Conservation (phyloP, 1,140 invertebrate species). For the Meloidogyne exigua region DNA sequence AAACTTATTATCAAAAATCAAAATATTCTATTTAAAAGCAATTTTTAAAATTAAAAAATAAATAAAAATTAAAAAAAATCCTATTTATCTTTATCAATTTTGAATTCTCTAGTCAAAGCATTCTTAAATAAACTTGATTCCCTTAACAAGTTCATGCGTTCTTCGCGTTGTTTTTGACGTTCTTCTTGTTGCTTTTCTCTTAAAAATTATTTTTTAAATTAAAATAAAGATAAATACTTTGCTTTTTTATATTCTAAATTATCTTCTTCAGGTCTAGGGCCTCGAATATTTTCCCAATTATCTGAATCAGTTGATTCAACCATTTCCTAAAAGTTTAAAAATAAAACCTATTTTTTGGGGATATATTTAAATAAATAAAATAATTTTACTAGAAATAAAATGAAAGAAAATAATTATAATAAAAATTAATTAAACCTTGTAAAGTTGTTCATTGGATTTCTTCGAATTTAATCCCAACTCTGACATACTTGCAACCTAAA, state of each 20-base stretch:
- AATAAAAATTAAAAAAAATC: neutral
- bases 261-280: neutral
- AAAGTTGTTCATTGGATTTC: neutral
- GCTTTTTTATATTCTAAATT: slow-evolving; percentile 3
- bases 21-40: too few species aligned
- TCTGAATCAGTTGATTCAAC: neutral
- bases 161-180: neutral
- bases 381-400: too few species aligned
- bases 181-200: neutral
- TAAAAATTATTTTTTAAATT: neutral
- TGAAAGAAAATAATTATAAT: neutral
- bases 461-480: neutral
- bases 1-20: too few species aligned
- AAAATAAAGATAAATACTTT: neutral
- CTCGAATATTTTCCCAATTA: slow-evolving; percentile 15
- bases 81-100: neutral
- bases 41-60: too few species aligned
- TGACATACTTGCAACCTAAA: neutral
- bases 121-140: neutral
- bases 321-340: neutral
- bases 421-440: neutral
- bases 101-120: neutral
- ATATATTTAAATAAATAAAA: too few species aligned
- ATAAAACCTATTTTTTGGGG: too few species aligned
- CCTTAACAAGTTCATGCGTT: neutral